Conservation (phyloP, 1,140 invertebrate species). For the Drosophila punjabiensis region DNA sequence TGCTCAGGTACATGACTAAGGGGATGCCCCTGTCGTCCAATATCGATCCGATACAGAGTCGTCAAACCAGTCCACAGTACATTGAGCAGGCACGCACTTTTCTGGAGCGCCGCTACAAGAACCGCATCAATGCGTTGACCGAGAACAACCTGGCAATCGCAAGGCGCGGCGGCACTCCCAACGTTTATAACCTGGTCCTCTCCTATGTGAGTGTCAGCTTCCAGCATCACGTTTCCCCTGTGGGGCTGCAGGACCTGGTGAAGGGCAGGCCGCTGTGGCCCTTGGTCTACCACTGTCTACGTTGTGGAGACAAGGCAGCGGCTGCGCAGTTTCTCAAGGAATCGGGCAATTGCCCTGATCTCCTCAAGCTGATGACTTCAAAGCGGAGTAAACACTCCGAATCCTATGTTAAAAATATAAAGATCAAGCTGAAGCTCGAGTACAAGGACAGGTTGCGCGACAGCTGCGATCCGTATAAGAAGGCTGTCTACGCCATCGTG, state of each 20-base stretch:
- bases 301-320: slow-evolving; percentile 94
- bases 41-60: slow-evolving; percentile 89
- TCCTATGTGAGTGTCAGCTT: slow-evolving; percentile 91
- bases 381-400: slow-evolving; percentile 87
- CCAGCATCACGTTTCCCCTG: slow-evolving; percentile 78
- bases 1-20: slow-evolving; percentile 93
- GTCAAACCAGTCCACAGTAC: slow-evolving; percentile 89
- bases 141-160: slow-evolving; percentile 92
- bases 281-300: slow-evolving; percentile 95
- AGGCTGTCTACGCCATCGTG: slow-evolving; percentile 92
- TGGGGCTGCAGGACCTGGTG: slow-evolving; percentile 91
- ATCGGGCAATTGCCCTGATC: slow-evolving; percentile 88
- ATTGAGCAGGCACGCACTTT: slow-evolving; percentile 93
- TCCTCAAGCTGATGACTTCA: slow-evolving; percentile 74
- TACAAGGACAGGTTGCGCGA: slow-evolving; percentile 91
- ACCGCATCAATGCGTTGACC: slow-evolving; percentile 93
- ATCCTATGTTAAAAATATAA: slow-evolving; percentile 88
- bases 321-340: slow-evolving; percentile 91
- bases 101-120: slow-evolving; percentile 93
- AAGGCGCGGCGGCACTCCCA: slow-evolving; percentile 94
- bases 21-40: slow-evolving; percentile 89
- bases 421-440: slow-evolving; percentile 90
- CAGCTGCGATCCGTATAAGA: slow-evolving; percentile 92
- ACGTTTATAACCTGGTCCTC: slow-evolving; percentile 92
- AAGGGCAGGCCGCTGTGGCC: slow-evolving; percentile 91